Evolutionary conservation across 1,140 invertebrate genomes (phyloP).

Genomic region (Colletes latitarsis): DNA sequence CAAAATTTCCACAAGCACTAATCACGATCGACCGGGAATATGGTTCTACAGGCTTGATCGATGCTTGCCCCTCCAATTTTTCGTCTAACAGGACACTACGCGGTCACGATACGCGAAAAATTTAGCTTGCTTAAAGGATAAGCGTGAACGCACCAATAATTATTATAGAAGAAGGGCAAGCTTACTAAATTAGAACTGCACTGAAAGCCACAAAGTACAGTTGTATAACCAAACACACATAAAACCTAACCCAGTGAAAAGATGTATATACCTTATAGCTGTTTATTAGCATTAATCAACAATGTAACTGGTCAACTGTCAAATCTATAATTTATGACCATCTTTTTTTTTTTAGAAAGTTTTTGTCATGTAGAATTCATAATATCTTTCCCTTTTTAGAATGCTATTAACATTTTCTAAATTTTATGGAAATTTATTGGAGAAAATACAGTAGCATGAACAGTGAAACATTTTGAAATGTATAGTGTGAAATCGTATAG

Average conservation of each 20-base stretch:
- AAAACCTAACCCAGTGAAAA: conserved; percentile 56
- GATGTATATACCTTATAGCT: conserved; percentile 26
- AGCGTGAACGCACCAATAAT: conserved; percentile 47
- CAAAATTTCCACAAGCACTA: conserved; percentile 78
- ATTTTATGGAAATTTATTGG: background rate
- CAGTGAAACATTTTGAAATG: background rate
- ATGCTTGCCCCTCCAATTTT: conserved; percentile 74
- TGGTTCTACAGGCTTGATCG: conserved; percentile 76
- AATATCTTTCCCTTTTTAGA: background rate
- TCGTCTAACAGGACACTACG: conserved; percentile 43
- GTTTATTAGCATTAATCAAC: conserved; percentile 32
- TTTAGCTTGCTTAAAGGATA: conserved; percentile 26
- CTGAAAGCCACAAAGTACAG: conserved; percentile 54
- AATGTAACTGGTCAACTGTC: conserved; percentile 39
- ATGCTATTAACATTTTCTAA: background rate
- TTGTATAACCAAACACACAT: conserved; percentile 62
- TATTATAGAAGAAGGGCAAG: conserved; percentile 53
- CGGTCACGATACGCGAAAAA: conserved; percentile 20
- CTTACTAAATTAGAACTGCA: conserved; percentile 61
- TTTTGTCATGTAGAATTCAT: background rate
- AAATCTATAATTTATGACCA: conserved; percentile 26
- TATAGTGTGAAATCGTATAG: background rate
- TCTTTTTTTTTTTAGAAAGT: conserved; percentile 29
- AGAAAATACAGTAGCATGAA: background rate
- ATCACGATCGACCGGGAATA: conserved; percentile 76